Evolutionary conservation across 1,140 invertebrate species (phyloP).

Genomic region (Acromyrmex echinatior): DNA sequence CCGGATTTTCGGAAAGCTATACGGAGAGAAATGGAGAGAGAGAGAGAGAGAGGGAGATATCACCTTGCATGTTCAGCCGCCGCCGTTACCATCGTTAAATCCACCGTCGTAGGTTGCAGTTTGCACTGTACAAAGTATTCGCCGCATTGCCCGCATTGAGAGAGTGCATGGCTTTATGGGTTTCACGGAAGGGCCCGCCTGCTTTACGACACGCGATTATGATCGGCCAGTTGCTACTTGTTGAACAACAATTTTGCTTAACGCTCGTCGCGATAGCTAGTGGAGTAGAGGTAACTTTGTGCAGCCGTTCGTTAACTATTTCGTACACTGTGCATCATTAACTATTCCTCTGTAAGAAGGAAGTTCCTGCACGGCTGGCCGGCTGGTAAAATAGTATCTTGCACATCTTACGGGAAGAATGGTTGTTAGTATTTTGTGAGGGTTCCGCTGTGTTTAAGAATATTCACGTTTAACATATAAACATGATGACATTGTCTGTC

Average conservation of each 20-base stretch:
- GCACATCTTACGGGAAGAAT: background rate
- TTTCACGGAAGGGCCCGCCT: slow-evolving; percentile 21
- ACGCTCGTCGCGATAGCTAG: background rate
- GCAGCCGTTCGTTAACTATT: slow-evolving; percentile 51
- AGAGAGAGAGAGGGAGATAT: background rate
- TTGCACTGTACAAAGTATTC: slow-evolving; percentile 4
- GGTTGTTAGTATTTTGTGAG: background rate
- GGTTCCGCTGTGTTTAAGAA: background rate
- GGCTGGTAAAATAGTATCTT: background rate
- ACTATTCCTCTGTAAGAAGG: slow-evolving; percentile 5
- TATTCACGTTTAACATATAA: background rate
- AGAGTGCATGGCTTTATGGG: slow-evolving; percentile 51
- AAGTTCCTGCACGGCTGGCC: slow-evolving; percentile 29
- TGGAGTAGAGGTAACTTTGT: slow-evolving; percentile 1
- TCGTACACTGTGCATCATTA: slow-evolving; percentile 21
- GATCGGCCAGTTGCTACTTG: slow-evolving; percentile 62
- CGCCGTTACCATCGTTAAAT: slow-evolving; percentile 57
- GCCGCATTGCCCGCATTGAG: background rate
- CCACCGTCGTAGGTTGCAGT: slow-evolving; percentile 25
- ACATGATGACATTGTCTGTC: background rate
- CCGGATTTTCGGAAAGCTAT: slow-evolving; percentile 65
- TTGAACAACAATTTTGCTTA: slow-evolving; percentile 55
- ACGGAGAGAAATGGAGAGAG: background rate
- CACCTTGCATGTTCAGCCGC: background rate
- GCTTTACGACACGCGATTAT: slow-evolving; percentile 60